Evolutionary conservation across 2,888 invertebrate genomes (phyloP).

Genomic region (Petrolisthes cinctipes): DNA sequence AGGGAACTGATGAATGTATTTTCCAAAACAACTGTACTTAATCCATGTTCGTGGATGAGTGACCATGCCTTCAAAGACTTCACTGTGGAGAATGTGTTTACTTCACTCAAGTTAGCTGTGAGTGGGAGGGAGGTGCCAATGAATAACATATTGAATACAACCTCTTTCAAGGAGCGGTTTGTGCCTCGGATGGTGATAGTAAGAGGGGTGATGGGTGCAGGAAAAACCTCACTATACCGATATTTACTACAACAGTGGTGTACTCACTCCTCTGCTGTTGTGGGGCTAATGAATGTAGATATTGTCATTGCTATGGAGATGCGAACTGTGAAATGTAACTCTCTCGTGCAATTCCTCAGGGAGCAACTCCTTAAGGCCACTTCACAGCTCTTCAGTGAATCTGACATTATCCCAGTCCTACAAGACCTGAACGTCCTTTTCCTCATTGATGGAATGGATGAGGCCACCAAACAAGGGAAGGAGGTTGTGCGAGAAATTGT

Average conservation of each 20-base stretch:
- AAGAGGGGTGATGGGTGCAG: slow-evolving; percentile 54
- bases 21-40: slow-evolving; percentile 45
- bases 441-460: slow-evolving; percentile 59
- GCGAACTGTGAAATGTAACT: slow-evolving; percentile 36
- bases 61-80: slow-evolving; percentile 49
- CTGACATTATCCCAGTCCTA: slow-evolving; percentile 53
- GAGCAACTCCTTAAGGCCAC: slow-evolving; percentile 54
- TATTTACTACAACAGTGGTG: slow-evolving; percentile 60
- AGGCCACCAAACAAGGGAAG: slow-evolving; percentile 37
- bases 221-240: slow-evolving; percentile 56
- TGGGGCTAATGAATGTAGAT: slow-evolving; percentile 42
- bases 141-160: slow-evolving; percentile 39
- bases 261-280: slow-evolving; percentile 27
- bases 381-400: slow-evolving; percentile 40
- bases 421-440: slow-evolving; percentile 60
- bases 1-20: slow-evolving; percentile 45
- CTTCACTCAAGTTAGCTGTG: slow-evolving; percentile 29
- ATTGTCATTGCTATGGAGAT: slow-evolving; percentile 53
- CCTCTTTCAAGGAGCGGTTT: slow-evolving; percentile 33
- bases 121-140: slow-evolving; percentile 27
- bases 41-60: slow-evolving; percentile 57
- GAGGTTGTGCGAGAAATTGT: slow-evolving; percentile 44
- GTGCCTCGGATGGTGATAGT: slow-evolving; percentile 45
- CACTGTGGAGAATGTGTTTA: slow-evolving; percentile 55
- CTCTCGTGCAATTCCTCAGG: slow-evolving; percentile 49